These are phyloP conservation scores for Brachionus asplanchnoidis DNA, from an alignment of 1,140 invertebrate species.

Conservation along the genomic window DNA sequence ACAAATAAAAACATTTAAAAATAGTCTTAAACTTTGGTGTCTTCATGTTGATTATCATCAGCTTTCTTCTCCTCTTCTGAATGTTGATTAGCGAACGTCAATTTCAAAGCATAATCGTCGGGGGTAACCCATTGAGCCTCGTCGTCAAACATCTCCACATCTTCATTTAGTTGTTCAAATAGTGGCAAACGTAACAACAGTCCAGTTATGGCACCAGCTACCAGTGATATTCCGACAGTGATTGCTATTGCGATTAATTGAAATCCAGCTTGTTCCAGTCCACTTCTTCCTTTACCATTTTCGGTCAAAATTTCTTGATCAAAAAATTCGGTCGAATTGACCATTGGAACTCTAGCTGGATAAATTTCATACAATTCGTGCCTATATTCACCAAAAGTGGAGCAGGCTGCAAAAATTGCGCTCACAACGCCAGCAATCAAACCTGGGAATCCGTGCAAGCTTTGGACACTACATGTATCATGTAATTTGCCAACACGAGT, in stretches of 20 bases:
- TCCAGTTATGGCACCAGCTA: slow-evolving; percentile 73
- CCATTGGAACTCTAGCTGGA: not conserved
- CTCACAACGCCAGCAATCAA: slow-evolving; percentile 74
- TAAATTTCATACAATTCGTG: slow-evolving; percentile 48
- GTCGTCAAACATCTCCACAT: slow-evolving; percentile 40
- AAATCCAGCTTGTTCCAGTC: slow-evolving; percentile 68
- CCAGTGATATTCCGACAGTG: slow-evolving; percentile 67
- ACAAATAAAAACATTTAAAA: not conserved
- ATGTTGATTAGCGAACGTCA: slow-evolving; percentile 3
- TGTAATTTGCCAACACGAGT: slow-evolving; percentile 65
- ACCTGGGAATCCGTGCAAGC: slow-evolving; percentile 90
- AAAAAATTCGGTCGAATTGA: not conserved
- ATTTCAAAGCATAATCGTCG: slow-evolving; percentile 37
- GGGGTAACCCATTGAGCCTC: slow-evolving; percentile 40
- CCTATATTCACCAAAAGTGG: slow-evolving; percentile 61
- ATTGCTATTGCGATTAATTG: slow-evolving; percentile 69
- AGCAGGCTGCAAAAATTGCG: slow-evolving; percentile 69
- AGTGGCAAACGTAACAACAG: slow-evolving; percentile 23
- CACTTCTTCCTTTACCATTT: slow-evolving; percentile 63
- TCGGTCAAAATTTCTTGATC: slow-evolving; percentile 45
- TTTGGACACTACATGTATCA: slow-evolving; percentile 91
- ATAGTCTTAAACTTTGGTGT: not conserved
- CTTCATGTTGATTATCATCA: not conserved
- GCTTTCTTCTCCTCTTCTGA: not conserved
- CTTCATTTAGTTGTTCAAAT: slow-evolving; percentile 29